Evolutionary conservation across 2,888 invertebrate species (phyloP).

Genomic region (Cheilosia pagana): DNA sequence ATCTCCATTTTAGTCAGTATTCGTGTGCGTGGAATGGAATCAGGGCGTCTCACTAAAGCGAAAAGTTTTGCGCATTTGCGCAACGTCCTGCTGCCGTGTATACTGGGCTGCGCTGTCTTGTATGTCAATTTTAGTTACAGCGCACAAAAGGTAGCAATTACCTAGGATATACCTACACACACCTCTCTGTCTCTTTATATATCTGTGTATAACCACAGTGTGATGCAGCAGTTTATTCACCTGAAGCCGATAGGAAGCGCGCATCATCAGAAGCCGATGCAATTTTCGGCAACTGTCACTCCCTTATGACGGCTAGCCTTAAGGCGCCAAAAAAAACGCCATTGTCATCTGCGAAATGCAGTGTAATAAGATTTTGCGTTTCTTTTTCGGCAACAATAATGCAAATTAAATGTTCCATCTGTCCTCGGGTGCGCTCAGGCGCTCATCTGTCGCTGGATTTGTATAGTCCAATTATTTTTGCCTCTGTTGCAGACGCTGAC

Average conservation of each 20-base stretch:
- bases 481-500: slow-evolving; percentile 7
- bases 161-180: slow-evolving; percentile 55
- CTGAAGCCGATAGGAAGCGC: slow-evolving; percentile 12
- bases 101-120: slow-evolving; percentile 50
- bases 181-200: no score
- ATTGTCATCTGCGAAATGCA: slow-evolving; percentile 33
- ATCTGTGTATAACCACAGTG: background rate
- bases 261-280: background rate
- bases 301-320: slow-evolving; percentile 54
- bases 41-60: slow-evolving; percentile 73
- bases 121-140: slow-evolving; percentile 74
- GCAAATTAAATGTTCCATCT: slow-evolving; percentile 69
- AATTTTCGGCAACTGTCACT: slow-evolving; percentile 65
- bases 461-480: slow-evolving; percentile 62
- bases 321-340: slow-evolving; percentile 56
- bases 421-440: slow-evolving; percentile 57
- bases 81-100: slow-evolving; percentile 61
- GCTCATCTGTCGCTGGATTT: slow-evolving; percentile 30
- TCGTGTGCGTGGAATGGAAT: slow-evolving; percentile 65
- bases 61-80: slow-evolving; percentile 73
- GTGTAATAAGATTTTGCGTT: slow-evolving; percentile 18
- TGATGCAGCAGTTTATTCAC: slow-evolving; percentile 59
- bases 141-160: slow-evolving; percentile 71
- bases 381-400: slow-evolving; percentile 30
- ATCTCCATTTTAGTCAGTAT: slow-evolving; percentile 62